Evolutionary conservation across 2,888 invertebrate species (phyloP).

Genomic region (Ophonus ardosiacus): DNA sequence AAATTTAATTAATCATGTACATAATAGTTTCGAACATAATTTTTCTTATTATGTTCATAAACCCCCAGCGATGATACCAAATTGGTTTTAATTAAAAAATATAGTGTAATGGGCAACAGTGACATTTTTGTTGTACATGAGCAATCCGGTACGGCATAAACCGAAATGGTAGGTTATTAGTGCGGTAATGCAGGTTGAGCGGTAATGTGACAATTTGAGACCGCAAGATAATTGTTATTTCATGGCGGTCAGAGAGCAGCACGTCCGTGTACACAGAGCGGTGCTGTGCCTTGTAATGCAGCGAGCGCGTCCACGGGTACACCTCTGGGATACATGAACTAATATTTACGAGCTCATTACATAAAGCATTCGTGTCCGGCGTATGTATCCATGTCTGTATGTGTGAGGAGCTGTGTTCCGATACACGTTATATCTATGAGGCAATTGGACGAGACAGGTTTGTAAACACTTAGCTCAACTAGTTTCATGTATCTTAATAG

Average conservation of each 20-base stretch:
- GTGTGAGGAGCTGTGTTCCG: neutral
- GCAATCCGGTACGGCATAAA: slow-evolving; percentile 5
- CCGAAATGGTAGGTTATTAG: slow-evolving; percentile 10
- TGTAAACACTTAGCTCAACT: slow-evolving; percentile 10
- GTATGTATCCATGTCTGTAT: slow-evolving; percentile 29
- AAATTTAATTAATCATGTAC: no score
- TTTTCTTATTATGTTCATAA: no score
- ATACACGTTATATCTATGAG: neutral
- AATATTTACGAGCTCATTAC: slow-evolving; percentile 64
- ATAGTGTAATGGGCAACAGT: no score
- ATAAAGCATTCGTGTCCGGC: slow-evolving; percentile 54
- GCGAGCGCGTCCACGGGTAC: slow-evolving; percentile 21
- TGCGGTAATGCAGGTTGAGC: slow-evolving; percentile 40
- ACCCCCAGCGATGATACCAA: no score
- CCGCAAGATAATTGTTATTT: slow-evolving; percentile 62
- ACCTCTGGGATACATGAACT: slow-evolving; percentile 59
- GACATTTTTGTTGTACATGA: no score
- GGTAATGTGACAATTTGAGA: slow-evolving; percentile 54
- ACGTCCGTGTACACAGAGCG: slow-evolving; percentile 11
- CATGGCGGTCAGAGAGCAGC: slow-evolving; percentile 54
- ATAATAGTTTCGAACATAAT: no score
- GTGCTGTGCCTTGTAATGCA: slow-evolving; percentile 27
- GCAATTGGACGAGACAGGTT: slow-evolving; percentile 13
- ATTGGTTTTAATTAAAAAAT: no score
- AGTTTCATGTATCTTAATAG: neutral